Evolutionary conservation across 1,140 invertebrate species (phyloP).

Genomic region (Bombus ignitus): DNA sequence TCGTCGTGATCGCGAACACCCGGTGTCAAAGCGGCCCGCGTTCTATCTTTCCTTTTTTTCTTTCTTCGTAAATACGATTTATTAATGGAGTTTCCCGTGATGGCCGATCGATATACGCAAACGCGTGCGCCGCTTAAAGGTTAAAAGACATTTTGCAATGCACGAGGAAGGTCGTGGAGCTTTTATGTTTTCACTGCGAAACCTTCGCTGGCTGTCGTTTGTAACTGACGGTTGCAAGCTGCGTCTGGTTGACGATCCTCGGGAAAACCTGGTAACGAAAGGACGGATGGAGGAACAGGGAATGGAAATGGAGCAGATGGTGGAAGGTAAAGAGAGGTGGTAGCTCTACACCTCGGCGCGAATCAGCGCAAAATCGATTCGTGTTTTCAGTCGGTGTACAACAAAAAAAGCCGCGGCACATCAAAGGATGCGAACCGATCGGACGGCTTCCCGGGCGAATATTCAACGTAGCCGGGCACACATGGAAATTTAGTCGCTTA

Average conservation of each 20-base stretch:
- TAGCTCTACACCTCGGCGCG: constrained; percentile 18
- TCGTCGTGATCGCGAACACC: background rate
- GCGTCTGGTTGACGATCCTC: background rate
- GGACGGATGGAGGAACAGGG: background rate
- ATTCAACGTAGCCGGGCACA: constrained; percentile 34
- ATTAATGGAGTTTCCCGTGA: background rate
- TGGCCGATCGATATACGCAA: background rate
- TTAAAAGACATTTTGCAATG: constrained; percentile 3
- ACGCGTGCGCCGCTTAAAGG: background rate
- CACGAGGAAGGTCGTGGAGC: background rate
- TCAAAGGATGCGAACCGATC: constrained; percentile 63
- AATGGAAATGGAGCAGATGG: background rate
- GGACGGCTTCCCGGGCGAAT: constrained; percentile 54
- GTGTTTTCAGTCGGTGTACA: constrained; percentile 43
- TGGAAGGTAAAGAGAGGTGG: background rate
- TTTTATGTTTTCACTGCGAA: constrained; percentile 13
- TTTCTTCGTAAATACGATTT: background rate
- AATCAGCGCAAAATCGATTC: constrained; percentile 54
- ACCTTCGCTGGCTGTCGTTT: background rate
- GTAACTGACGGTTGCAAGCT: constrained; percentile 1
- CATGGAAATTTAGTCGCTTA: constrained; percentile 63
- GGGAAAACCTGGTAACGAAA: constrained; percentile 16
- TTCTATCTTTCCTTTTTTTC: background rate
- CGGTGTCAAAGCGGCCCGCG: background rate
- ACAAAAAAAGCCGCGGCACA: constrained; percentile 28